Evolutionary conservation across 2,797 vertebrate genomes (phyloP), one percentile per base, ranked within the genome.

Genomic region (Oryzias sinensis): DNA sequence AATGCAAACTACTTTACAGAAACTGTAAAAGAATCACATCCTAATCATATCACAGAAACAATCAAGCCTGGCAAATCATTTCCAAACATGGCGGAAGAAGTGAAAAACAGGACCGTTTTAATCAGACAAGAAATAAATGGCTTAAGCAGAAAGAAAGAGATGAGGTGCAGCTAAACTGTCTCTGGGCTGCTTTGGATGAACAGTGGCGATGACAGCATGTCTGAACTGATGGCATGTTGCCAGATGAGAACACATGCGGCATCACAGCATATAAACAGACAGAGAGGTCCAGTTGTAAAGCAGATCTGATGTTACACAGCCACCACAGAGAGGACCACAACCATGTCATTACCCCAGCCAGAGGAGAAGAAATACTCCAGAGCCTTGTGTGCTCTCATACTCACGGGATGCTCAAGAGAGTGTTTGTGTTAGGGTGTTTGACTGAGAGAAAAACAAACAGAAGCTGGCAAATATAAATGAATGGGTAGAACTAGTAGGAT

Each of bases 331-430:
- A 71, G 57, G 51, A 49, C 76, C 77, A 53, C 69, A 80, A 74
- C 64, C 73, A 51, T 82, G 76, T 85, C 81, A 85, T 87, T 85
- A 82, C 73, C 56, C 44, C 62, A 41, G 63, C 70, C 57, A 42
- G 65, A 20, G 5, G 57, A 59, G 51, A 65, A 62, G 44, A 76
- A 44, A 43, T 79, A 72, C 63, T 65, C 61, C 60, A 45, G 61
- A 59, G 68, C 33, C 37, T 48, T 56, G 55, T 56, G 55, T 64
- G 61, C 60, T 54, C 55, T 17, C 22, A 66, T 53, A 58, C 56
- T 52, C 5, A 29, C 49, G 5, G 60, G 46, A 73, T 20, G 65
- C 47, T 52, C 0, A 3, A 55, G 49, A 69, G 59, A 45, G 53
- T 51, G 61, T 68, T 73, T 72, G 64, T 48, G 59, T 41, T 45